Percentiles rank a stretch among this genome's conserved stretches.
Evolutionary conservation across 37 sponge, comb jelly and placozoan species (phyloP).

Genomic region (Mnemiopsis leidyi): DNA sequence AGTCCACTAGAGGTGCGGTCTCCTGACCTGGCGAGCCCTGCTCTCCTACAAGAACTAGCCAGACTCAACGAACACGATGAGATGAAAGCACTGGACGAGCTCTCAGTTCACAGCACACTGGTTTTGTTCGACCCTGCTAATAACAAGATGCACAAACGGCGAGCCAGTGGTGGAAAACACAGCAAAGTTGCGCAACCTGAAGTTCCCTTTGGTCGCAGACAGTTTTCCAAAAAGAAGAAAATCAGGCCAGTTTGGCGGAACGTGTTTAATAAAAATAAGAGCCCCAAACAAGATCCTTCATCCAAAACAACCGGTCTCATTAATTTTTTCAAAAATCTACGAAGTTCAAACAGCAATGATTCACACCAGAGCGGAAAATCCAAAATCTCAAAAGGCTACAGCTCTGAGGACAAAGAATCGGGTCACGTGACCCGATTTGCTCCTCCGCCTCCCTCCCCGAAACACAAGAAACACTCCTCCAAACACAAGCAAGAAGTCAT

Average conservation of each 20-base stretch:
- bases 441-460: conserved; percentile 14
- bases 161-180: background rate
- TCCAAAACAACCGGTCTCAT: background rate
- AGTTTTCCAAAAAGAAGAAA: conserved; percentile 28
- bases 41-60: background rate
- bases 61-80: background rate
- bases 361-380: background rate
- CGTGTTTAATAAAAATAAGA: background rate
- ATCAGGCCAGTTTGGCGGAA: background rate
- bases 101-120: background rate
- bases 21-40: background rate
- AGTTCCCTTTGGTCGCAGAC: background rate
- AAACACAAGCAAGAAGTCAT: background rate
- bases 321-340: conserved; percentile 26
- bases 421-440: background rate
- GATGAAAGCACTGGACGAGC: background rate
- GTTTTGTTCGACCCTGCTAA: background rate
- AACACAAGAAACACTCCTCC: background rate
- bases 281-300: background rate
- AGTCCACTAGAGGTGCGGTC: background rate
- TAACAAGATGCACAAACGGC: background rate
- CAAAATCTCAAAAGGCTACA: background rate
- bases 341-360: background rate
- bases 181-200: background rate
- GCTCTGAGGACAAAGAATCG: background rate